Conservation (phyloP, 2,888 invertebrate species). For the Slavum lentiscoides region DNA sequence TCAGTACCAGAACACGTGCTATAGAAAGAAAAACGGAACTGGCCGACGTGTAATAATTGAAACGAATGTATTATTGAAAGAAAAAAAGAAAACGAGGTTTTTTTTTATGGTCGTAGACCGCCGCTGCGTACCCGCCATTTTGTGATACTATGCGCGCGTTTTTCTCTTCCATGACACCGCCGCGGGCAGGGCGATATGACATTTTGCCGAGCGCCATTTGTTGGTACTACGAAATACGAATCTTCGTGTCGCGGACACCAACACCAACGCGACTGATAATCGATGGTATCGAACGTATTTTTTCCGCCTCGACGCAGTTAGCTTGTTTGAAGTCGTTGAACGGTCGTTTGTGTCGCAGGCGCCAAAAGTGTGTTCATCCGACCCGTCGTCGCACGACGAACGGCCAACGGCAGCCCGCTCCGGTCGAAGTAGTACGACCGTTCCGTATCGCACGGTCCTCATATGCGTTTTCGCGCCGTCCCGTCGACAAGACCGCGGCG, state of each 20-base stretch:
- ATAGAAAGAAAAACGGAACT: too few relatives aligned
- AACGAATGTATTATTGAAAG: too few relatives aligned
- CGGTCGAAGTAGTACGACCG: not conserved
- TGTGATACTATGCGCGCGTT: not conserved
- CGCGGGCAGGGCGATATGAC: constrained; percentile 28
- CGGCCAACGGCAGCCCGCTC: too few relatives aligned
- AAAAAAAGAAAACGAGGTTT: too few relatives aligned
- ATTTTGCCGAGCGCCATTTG: constrained; percentile 45
- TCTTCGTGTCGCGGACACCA: constrained; percentile 6
- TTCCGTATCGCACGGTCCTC: not conserved
- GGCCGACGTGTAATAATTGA: too few relatives aligned
- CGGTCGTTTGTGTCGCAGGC: constrained; percentile 5
- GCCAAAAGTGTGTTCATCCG: not conserved
- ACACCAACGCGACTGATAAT: constrained; percentile 47
- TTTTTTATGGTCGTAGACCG: too few relatives aligned
- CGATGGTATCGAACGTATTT: constrained; percentile 51
- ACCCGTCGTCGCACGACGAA: too few relatives aligned
- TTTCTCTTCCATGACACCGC: constrained; percentile 37
- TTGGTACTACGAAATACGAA: constrained; percentile 18
- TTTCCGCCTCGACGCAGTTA: constrained; percentile 28
- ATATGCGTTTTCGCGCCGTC: constrained; percentile 18
- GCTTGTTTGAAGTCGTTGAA: constrained; percentile 26
- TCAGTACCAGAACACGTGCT: too few relatives aligned
- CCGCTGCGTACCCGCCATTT: not conserved
- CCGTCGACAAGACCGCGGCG: constrained; percentile 13